Evolutionary conservation across 2,113 vertebrate species (phyloP).

Genomic region (Oostethus manadensis): DNA sequence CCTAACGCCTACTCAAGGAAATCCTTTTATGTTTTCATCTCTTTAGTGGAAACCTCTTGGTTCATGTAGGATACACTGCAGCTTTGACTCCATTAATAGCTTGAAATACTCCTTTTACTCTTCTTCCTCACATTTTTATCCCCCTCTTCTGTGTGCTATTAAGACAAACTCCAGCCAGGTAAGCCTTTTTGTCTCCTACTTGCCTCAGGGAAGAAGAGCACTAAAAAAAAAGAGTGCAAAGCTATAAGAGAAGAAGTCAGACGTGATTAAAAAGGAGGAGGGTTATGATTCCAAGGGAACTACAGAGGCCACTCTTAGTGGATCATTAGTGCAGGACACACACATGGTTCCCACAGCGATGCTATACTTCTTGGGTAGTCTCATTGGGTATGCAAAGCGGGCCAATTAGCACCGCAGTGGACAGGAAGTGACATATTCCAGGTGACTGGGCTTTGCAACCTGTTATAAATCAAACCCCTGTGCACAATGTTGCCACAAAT

Average conservation of each 20-base stretch:
- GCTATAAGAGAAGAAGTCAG: constrained; percentile 26
- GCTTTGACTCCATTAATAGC: too few relatives aligned
- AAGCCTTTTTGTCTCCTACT: constrained; percentile 38
- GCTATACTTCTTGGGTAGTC: constrained; percentile 69
- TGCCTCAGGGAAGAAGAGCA: constrained; percentile 31
- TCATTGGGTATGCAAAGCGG: constrained; percentile 68
- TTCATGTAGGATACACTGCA: too few relatives aligned
- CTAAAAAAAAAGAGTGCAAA: constrained; percentile 25
- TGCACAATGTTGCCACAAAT: constrained; percentile 19
- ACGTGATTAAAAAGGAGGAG: constrained; percentile 17
- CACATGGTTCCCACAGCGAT: constrained; percentile 47
- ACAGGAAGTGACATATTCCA: constrained; percentile 65
- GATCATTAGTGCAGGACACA: constrained; percentile 20
- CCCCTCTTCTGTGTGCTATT: constrained; percentile 2
- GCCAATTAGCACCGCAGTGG: constrained; percentile 61
- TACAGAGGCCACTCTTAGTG: constrained; percentile 7
- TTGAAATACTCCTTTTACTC: not conserved
- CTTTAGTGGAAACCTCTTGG: too few relatives aligned
- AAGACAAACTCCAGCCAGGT: constrained; percentile 16
- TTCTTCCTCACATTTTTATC: not conserved
- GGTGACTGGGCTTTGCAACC: constrained; percentile 42
- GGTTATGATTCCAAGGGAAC: constrained; percentile 13
- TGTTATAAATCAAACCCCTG: constrained; percentile 47
- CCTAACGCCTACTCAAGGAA: too few relatives aligned
- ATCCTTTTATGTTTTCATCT: too few relatives aligned